Conservation (phyloP, 2,113 vertebrate genomes). For the Gobio gobio region DNA sequence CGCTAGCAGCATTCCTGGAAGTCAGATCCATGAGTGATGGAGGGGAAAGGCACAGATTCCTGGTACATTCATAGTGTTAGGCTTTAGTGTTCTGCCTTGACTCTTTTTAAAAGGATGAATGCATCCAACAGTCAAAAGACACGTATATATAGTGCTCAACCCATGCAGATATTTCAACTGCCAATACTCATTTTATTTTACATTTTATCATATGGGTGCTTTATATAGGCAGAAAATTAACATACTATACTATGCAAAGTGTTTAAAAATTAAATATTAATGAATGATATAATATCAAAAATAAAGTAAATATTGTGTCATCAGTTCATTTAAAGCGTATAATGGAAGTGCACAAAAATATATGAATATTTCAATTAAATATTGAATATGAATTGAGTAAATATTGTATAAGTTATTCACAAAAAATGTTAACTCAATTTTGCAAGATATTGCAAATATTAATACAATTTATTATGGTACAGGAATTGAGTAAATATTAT, state of each 20-base stretch:
- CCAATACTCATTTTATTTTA: background rate
- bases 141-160: background rate
- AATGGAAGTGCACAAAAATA: background rate
- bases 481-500: background rate
- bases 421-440: background rate
- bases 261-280: background rate
- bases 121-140: background rate
- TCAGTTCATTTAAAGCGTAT: background rate
- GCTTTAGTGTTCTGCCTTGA: background rate
- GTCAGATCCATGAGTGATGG: constrained; percentile 15
- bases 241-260: no score
- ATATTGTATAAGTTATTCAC: background rate
- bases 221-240: background rate
- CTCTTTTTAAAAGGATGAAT: constrained; percentile 5
- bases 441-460: background rate
- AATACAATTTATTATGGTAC: no score
- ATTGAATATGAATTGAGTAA: background rate
- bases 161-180: background rate
- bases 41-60: constrained; percentile 25
- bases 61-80: background rate
- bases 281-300: background rate
- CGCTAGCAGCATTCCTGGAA: constrained; percentile 43
- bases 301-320: background rate
- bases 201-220: no score
- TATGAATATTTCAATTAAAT: background rate